These are phyloP conservation scores for Apteryx owenii DNA, from an alignment of 2,113 vertebrate genomes.

Conservation along the genomic window DNA sequence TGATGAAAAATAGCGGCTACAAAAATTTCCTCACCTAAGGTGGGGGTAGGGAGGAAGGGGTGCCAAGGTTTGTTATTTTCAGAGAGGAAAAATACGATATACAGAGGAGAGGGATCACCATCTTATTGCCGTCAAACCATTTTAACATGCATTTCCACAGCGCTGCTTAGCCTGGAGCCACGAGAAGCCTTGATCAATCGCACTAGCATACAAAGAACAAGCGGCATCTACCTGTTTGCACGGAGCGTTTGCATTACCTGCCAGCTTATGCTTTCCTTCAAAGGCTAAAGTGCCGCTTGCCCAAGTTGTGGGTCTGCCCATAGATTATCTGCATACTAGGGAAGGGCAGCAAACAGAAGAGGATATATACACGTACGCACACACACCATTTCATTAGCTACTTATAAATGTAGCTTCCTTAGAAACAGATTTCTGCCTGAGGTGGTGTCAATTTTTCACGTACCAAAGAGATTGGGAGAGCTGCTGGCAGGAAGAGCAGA, in stretches of 20 bases:
- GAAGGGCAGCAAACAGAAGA: neutral
- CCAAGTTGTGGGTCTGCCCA: neutral
- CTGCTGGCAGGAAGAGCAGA: conserved; percentile 66
- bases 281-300: neutral
- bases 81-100: neutral
- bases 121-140: neutral
- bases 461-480: conserved; percentile 66
- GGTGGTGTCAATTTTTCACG: conserved; percentile 78
- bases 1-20: neutral
- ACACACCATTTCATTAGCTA: conserved; percentile 52
- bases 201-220: neutral
- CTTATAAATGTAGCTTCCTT: conserved; percentile 75
- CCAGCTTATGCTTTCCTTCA: neutral
- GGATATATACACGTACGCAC: rapidly evolving
- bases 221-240: neutral
- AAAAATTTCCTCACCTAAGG: neutral
- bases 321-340: neutral
- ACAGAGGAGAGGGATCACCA: neutral
- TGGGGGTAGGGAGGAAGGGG: neutral
- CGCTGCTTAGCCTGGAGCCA: neutral
- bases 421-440: conserved; percentile 77
- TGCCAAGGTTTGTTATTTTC: neutral
- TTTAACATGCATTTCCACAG: neutral
- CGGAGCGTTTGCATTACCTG: neutral
- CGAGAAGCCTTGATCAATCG: neutral